Percentiles rank a stretch among this genome's conserved stretches.
Conservation (phyloP, 2,797 vertebrate species). For the Eleutherodactylus coqui region DNA sequence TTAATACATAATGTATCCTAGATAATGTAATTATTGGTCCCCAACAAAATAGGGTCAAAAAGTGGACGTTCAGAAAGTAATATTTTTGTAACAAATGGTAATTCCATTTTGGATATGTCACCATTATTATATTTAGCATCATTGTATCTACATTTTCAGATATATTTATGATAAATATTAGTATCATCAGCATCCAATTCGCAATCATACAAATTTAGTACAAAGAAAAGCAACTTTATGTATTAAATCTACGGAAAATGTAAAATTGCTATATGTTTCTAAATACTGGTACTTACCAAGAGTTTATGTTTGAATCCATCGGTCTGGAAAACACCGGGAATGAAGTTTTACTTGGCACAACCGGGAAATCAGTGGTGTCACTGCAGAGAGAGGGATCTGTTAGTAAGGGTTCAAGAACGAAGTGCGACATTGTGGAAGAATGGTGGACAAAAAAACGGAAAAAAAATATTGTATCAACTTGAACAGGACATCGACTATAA, state of each 20-base stretch:
- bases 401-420: neutral
- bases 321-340: conserved; percentile 79
- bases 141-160: neutral
- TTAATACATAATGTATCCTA: neutral
- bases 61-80: neutral
- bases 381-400: conserved; percentile 24
- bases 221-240: neutral
- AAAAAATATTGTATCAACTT: neutral
- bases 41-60: neutral
- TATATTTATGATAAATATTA: neutral
- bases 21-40: neutral
- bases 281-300: conserved; percentile 70
- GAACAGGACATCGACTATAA: neutral
- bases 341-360: conserved; percentile 71
- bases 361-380: conserved; percentile 68
- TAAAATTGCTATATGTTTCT: neutral
- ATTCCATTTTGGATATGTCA: neutral
- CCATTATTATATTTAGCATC: neutral
- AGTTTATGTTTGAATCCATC: conserved; percentile 82
- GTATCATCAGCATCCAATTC: neutral
- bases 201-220: neutral
- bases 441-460: neutral
- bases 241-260: neutral
- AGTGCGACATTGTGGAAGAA: neutral
- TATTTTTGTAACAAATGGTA: neutral